Evolutionary conservation across 2,797 vertebrate genomes (phyloP).

Genomic region (Astyanax mexicanus): DNA sequence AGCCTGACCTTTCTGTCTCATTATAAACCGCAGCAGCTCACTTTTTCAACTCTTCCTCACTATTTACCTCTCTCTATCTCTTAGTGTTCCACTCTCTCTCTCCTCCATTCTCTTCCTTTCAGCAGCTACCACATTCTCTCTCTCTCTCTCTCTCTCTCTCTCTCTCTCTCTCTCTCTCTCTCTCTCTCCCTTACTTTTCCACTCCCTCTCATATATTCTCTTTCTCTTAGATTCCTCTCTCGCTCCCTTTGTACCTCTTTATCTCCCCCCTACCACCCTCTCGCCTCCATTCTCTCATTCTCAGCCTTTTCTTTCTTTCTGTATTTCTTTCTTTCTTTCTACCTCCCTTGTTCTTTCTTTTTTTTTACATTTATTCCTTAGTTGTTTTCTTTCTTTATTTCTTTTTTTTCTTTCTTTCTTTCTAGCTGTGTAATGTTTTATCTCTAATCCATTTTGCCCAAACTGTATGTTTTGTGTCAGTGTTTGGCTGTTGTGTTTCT

Average conservation of each 20-base stretch:
- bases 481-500: too few relatives aligned
- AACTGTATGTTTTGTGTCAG: too few relatives aligned
- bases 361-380: too few relatives aligned
- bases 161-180: not conserved
- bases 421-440: not conserved
- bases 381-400: not conserved
- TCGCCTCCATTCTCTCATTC: not conserved
- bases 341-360: not conserved
- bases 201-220: not conserved
- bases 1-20: conserved; percentile 1
- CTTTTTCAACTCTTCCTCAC: not conserved
- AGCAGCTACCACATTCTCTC: not conserved
- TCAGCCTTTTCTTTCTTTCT: not conserved
- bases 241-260: conserved; percentile 5
- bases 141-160: not conserved
- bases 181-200: not conserved
- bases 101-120: not conserved
- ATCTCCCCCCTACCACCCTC: too few relatives aligned
- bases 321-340: too few relatives aligned
- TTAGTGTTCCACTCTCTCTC: not conserved
- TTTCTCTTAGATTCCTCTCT: too few relatives aligned
- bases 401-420: not conserved
- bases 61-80: not conserved
- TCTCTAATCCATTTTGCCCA: not conserved
- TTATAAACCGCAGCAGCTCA: not conserved